Percentiles rank a stretch among this genome's conserved stretches.
These are phyloP conservation scores for Prietella phreatophila DNA, from an alignment of 2,113 vertebrate species.

Conservation along the genomic window DNA sequence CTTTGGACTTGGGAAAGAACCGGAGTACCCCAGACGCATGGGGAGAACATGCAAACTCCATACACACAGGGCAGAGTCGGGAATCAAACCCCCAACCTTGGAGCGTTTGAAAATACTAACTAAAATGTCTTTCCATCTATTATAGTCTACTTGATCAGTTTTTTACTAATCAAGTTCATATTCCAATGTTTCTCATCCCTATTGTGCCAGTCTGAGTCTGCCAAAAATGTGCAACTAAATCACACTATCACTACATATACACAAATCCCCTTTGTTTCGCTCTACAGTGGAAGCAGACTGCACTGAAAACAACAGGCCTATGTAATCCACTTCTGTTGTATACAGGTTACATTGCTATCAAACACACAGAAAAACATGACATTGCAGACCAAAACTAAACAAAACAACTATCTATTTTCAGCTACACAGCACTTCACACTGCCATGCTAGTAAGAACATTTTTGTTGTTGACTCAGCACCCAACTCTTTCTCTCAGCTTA, in stretches of 20 bases:
- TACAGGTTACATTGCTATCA: background rate
- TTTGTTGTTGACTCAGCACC: background rate
- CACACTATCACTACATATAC: too few species aligned
- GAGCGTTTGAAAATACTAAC: background rate
- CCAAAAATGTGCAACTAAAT: background rate
- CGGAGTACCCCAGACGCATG: too few species aligned
- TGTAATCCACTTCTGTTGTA: background rate
- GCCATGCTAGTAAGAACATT: background rate
- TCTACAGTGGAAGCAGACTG: background rate
- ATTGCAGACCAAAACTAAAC: background rate
- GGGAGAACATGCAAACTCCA: too few species aligned
- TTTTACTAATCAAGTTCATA: background rate
- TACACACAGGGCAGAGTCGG: too few species aligned
- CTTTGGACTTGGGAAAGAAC: too few species aligned
- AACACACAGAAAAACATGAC: background rate
- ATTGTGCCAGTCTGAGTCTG: background rate
- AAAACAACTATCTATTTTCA: background rate
- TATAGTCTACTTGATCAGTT: background rate
- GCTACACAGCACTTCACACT: background rate
- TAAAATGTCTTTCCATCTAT: background rate
- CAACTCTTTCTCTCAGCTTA: background rate
- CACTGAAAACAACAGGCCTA: background rate
- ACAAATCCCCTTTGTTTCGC: background rate
- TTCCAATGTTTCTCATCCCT: background rate
- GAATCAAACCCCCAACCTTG: too few species aligned